Evolutionary conservation across 2,888 invertebrate genomes (phyloP).

Genomic region (Cheilosia urbana): DNA sequence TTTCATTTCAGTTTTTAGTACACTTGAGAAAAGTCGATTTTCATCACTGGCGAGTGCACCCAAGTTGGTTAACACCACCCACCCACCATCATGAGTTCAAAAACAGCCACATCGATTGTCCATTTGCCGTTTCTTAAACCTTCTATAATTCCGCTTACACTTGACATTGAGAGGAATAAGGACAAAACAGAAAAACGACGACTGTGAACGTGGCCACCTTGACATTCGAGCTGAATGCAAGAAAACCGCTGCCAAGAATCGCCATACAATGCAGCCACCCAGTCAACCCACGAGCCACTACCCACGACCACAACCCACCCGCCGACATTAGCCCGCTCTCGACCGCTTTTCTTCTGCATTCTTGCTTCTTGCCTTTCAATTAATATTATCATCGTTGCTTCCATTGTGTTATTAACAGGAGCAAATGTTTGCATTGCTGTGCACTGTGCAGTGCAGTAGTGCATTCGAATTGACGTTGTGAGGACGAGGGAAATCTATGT

Average conservation of each 20-base stretch:
- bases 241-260: constrained; percentile 5
- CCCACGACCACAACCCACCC: no score
- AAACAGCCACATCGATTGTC: constrained; percentile 32
- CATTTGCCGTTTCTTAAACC: constrained; percentile 52
- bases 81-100: not conserved
- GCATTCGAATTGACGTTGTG: constrained; percentile 1
- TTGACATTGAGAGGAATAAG: constrained; percentile 63
- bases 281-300: not conserved
- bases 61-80: constrained; percentile 28
- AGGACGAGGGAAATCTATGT: not conserved
- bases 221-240: constrained; percentile 59
- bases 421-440: constrained; percentile 65
- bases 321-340: not conserved
- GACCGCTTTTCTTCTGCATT: constrained; percentile 31
- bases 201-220: constrained; percentile 48
- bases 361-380: constrained; percentile 61
- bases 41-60: constrained; percentile 40
- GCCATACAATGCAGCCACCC: not conserved
- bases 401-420: constrained; percentile 67
- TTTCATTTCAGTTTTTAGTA: no score
- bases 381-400: constrained; percentile 57
- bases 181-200: constrained; percentile 26
- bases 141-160: constrained; percentile 59
- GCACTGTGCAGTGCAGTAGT: constrained; percentile 26
- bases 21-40: no score